phyloP scores from a whole-genome alignment of 2,888 invertebrate genomes.

The Amphimallon solstitiale region DNA sequence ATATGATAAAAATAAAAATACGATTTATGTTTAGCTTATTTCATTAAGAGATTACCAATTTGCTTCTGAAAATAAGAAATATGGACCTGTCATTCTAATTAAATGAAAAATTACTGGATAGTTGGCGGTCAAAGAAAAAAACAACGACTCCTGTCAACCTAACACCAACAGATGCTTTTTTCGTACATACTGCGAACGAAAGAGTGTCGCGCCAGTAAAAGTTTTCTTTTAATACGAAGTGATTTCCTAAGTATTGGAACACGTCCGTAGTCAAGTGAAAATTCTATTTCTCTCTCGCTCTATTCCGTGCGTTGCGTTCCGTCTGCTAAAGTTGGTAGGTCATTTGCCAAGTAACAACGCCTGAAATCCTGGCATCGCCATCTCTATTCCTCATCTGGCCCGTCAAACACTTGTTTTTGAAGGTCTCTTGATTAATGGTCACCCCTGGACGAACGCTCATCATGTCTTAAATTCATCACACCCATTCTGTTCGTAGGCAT shows the following conservation, averaged over 20 bases:
- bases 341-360: slow-evolving; percentile 2
- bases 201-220: neutral
- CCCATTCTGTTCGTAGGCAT: neutral
- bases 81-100: neutral
- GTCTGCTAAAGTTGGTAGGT: neutral
- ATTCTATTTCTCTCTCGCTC: neutral
- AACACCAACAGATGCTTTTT: neutral
- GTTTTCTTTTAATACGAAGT: slow-evolving; percentile 14
- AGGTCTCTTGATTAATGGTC: slow-evolving; percentile 41
- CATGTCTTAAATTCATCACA: slow-evolving; percentile 44
- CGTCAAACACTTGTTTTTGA: slow-evolving; percentile 34
- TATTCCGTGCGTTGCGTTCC: neutral
- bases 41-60: too few species aligned
- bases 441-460: slow-evolving; percentile 46
- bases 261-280: slow-evolving; percentile 10
- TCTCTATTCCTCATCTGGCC: slow-evolving; percentile 17
- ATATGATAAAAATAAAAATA: too few species aligned
- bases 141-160: neutral
- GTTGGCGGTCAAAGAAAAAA: neutral
- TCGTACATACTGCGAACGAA: neutral
- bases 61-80: neutral
- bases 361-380: neutral
- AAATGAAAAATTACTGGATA: neutral
- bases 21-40: too few species aligned
- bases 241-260: slow-evolving; percentile 9